Conservation (phyloP, 2,797 vertebrate species). For the Rhodeus uyekii region DNA sequence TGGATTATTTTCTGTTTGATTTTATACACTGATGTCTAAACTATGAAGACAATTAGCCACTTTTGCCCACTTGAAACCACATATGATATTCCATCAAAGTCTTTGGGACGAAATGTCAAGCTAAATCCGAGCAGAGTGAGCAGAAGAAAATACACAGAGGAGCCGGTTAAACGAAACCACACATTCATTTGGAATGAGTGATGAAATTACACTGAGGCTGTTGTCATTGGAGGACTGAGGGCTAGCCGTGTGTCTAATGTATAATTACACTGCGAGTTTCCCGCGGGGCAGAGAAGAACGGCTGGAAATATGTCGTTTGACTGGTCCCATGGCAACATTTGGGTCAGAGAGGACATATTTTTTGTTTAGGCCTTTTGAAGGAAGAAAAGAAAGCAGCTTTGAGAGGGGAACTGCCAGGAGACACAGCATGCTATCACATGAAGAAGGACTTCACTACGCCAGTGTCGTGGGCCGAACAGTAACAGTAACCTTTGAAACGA, state of each 20-base stretch:
- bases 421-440: slow-evolving; percentile 54
- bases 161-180: slow-evolving; percentile 27
- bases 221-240: slow-evolving; percentile 35
- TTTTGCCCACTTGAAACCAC: slow-evolving; percentile 5
- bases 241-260: slow-evolving; percentile 47
- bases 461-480: slow-evolving; percentile 51
- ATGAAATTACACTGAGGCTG: slow-evolving; percentile 34
- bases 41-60: background rate
- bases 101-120: background rate
- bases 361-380: slow-evolving; percentile 54
- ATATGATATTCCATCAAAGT: background rate
- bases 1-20: background rate
- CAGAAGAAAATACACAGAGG: background rate
- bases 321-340: slow-evolving; percentile 56
- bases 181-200: slow-evolving; percentile 9
- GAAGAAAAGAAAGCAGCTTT: slow-evolving; percentile 52
- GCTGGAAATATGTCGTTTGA: slow-evolving; percentile 58
- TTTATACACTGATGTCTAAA: background rate
- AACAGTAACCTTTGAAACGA: slow-evolving; percentile 51
- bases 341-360: slow-evolving; percentile 56
- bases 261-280: slow-evolving; percentile 53
- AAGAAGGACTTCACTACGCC: slow-evolving; percentile 50
- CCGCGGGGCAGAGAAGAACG: slow-evolving; percentile 40
- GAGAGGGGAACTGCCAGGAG: slow-evolving; percentile 43
- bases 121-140: background rate